These are phyloP conservation scores for Varecia variegata DNA, from an alignment of 2,797 vertebrate genomes.

Conservation along the genomic window DNA sequence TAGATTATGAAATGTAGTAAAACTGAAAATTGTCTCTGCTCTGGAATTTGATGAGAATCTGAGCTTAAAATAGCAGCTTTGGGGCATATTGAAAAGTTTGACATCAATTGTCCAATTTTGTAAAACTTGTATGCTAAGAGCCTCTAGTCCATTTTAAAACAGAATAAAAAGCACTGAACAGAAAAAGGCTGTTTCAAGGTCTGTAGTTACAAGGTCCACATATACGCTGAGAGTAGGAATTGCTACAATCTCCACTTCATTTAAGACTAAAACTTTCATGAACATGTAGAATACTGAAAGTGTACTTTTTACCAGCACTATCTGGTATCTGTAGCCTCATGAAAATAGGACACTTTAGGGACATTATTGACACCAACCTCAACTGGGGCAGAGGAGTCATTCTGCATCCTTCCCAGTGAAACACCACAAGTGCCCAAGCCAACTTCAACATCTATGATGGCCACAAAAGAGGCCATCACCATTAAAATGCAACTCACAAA, in stretches of 20 bases:
- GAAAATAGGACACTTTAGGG: not conserved
- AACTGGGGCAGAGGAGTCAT: not conserved
- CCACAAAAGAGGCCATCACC: not conserved
- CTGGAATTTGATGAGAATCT: not conserved
- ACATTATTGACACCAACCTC: not conserved
- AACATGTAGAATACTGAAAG: not conserved
- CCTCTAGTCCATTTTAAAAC: not conserved
- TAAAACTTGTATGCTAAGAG: not conserved
- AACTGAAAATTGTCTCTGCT: not conserved
- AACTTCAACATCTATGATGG: not conserved
- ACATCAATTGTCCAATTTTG: not conserved
- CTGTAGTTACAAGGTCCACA: not conserved
- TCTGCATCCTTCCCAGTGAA: not conserved
- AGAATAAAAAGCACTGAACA: not conserved
- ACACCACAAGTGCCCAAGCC: not conserved
- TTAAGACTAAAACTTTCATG: not conserved
- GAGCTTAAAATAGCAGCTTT: not conserved
- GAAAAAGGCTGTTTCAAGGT: not conserved
- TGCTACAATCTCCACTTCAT: not conserved
- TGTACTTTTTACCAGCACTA: not conserved
- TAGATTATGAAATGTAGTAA: not conserved
- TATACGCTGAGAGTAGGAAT: not conserved
- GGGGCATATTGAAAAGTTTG: not conserved
- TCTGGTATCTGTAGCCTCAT: not conserved
- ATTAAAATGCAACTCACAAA: not conserved